Percentiles rank a stretch among this genome's conserved stretches.
Conservation (phyloP, 1,140 invertebrate genomes). For the Phocides pigmalion region DNA sequence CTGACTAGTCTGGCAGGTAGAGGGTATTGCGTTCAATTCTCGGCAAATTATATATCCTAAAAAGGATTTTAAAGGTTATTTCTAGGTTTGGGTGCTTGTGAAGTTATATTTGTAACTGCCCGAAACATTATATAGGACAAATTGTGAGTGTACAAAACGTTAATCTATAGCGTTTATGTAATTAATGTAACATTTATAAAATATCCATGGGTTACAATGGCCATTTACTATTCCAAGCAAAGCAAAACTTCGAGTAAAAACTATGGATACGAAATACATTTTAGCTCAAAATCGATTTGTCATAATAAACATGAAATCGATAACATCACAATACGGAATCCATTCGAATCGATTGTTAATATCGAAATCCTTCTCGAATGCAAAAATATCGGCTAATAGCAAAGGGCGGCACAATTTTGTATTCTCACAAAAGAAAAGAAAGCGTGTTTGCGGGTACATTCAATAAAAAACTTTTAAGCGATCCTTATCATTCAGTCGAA, state of each 20-base stretch:
- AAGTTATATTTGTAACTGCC: no score
- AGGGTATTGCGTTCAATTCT: no score
- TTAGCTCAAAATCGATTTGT: background rate
- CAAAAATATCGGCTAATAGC: slow-evolving; percentile 1
- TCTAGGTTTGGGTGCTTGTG: no score
- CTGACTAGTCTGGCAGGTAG: no score
- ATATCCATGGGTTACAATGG: background rate
- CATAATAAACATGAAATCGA: background rate
- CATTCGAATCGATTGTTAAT: background rate
- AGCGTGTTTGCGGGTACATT: slow-evolving; percentile 19
- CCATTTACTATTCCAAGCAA: background rate
- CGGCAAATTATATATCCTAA: no score
- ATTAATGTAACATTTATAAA: background rate
- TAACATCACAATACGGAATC: background rate
- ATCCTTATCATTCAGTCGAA: slow-evolving; percentile 25
- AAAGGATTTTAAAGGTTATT: no score
- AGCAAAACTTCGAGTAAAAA: background rate
- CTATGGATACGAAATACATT: background rate
- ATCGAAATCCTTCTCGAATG: slow-evolving; percentile 2
- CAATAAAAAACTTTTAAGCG: slow-evolving; percentile 16
- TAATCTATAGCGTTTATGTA: no score
- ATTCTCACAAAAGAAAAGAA: slow-evolving; percentile 27
- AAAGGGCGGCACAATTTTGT: background rate
- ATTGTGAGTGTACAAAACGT: no score
- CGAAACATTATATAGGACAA: no score